Conservation (phyloP, 2,113 vertebrate species). For the Ginglymostoma cirratum region DNA sequence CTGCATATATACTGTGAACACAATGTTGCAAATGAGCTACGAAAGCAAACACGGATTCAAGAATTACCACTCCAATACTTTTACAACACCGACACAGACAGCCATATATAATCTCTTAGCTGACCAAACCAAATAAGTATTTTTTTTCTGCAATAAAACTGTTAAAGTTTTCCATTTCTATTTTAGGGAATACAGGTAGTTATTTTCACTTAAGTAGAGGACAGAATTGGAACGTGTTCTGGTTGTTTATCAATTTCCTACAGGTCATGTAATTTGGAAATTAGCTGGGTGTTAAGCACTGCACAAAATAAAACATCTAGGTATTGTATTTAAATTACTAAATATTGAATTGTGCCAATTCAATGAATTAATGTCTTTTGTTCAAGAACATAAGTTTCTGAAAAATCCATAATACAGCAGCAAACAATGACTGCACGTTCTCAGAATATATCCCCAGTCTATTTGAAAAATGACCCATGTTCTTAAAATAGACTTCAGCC, state of each 20-base stretch:
- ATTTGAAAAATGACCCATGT: background rate
- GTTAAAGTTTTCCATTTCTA: background rate
- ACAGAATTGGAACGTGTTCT: background rate
- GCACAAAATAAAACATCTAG: background rate
- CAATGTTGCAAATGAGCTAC: background rate
- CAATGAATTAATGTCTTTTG: background rate
- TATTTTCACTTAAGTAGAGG: background rate
- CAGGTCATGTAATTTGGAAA: background rate
- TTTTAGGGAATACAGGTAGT: background rate
- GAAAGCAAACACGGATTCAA: background rate
- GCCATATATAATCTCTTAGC: background rate
- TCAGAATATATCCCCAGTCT: background rate
- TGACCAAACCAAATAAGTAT: background rate
- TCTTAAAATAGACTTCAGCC: conserved; percentile 16
- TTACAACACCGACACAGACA: background rate
- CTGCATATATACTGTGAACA: background rate
- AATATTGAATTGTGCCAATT: background rate
- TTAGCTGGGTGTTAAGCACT: background rate
- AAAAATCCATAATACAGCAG: background rate
- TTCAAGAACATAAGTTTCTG: background rate
- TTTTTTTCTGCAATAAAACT: background rate
- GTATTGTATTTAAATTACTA: background rate
- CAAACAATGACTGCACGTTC: background rate
- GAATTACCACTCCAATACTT: background rate
- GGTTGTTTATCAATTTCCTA: background rate